phyloP scores from a whole-genome alignment of 2,113 vertebrate genomes.

The Hoplias malabaricus region DNA sequence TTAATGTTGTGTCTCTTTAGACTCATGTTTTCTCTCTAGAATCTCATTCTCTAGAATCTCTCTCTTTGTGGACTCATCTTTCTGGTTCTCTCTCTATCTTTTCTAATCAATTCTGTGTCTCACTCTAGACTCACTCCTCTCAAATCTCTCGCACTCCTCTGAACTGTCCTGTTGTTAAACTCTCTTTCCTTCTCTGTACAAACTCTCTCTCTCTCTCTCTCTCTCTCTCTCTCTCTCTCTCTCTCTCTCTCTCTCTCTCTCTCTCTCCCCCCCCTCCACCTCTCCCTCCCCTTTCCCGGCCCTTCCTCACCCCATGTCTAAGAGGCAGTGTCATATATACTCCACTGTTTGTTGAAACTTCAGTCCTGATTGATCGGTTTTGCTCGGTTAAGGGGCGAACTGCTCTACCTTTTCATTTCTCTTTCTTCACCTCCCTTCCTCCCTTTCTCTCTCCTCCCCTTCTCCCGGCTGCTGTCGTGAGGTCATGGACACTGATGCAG shows the following conservation, averaged over 20 bases:
- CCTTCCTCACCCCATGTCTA: neutral
- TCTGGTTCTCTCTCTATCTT: slow-evolving; percentile 7
- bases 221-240: slow-evolving; percentile 17
- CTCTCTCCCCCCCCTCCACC: neutral
- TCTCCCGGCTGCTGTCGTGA: neutral
- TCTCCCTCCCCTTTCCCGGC: slow-evolving; percentile 1
- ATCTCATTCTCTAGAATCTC: neutral
- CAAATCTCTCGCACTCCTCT: neutral
- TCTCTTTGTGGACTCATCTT: neutral
- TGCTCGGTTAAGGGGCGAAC: slow-evolving; percentile 21
- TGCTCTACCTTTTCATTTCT: slow-evolving; percentile 16
- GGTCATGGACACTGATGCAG: neutral
- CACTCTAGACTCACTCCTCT: neutral
- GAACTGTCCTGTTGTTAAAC: too few relatives aligned
- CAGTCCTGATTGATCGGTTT: slow-evolving; percentile 51
- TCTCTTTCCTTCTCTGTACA: slow-evolving; percentile 7
- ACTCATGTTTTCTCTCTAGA: neutral
- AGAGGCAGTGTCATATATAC: slow-evolving; percentile 46
- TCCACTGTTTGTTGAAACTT: slow-evolving; percentile 59
- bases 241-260: neutral
- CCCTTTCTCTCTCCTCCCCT: slow-evolving; percentile 1
- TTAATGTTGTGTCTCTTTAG: too few relatives aligned
- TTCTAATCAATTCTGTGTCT: slow-evolving; percentile 29
- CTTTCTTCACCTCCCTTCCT: slow-evolving; percentile 47
- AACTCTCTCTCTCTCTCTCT: slow-evolving; percentile 23